Percentiles rank a stretch among this genome's conserved stretches.
Conservation (phyloP, 2,888 invertebrate genomes). For the Pseudoips prasinana region DNA sequence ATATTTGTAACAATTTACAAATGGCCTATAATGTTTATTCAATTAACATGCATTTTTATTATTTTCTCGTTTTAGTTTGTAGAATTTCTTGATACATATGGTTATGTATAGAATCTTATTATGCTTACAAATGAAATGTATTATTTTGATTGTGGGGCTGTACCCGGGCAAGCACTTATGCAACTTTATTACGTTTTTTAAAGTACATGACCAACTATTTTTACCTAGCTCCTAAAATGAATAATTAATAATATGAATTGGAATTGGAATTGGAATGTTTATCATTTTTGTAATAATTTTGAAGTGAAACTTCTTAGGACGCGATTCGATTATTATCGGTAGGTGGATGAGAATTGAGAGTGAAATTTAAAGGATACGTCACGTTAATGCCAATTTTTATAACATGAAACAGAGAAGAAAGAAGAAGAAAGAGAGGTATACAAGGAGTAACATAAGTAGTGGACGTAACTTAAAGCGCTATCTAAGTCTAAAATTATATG, state of each 20-base stretch:
- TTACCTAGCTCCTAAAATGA: background rate
- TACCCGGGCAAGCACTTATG: constrained; percentile 32
- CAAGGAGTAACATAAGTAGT: too few relatives aligned
- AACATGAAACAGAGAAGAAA: too few relatives aligned
- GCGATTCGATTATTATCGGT: too few relatives aligned
- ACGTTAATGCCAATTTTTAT: too few relatives aligned
- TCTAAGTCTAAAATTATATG: too few relatives aligned
- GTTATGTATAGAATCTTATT: constrained; percentile 37
- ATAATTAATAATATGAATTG: constrained; percentile 5
- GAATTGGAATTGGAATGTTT: constrained; percentile 13
- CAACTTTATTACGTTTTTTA: constrained; percentile 18
- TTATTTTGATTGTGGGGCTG: constrained; percentile 29
- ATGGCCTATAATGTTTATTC: constrained; percentile 51
- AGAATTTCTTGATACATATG: constrained; percentile 38
- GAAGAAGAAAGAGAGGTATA: too few relatives aligned
- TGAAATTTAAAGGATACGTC: too few relatives aligned
- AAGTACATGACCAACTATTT: background rate
- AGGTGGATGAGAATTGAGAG: too few relatives aligned
- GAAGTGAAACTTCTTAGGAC: too few relatives aligned
- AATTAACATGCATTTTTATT: constrained; percentile 53
- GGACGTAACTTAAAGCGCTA: too few relatives aligned
- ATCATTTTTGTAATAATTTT: constrained; percentile 1
- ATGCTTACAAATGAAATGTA: constrained; percentile 39
- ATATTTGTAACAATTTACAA: constrained; percentile 46
- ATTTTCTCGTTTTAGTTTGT: constrained; percentile 41